Percentiles rank a stretch among this genome's conserved stretches.
Conservation (phyloP, 2,113 vertebrate species). For the Thymallus thymallus region DNA sequence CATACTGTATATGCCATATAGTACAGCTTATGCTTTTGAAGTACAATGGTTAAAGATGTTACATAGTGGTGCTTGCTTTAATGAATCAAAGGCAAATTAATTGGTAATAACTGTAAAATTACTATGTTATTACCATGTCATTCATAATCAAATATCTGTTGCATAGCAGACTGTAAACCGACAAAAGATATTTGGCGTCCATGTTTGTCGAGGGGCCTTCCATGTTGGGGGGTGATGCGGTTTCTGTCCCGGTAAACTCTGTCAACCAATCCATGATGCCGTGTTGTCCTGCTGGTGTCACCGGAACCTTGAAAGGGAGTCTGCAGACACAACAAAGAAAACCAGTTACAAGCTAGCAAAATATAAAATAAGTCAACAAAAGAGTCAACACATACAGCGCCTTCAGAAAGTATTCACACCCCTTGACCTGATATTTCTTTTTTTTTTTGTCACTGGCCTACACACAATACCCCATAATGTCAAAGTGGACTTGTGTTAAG, state of each 20-base stretch:
- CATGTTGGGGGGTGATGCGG: constrained; percentile 85
- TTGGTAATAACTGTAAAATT: too few relatives aligned
- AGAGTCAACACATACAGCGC: not conserved
- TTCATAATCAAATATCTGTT: too few relatives aligned
- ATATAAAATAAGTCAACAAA: too few relatives aligned
- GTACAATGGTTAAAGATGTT: too few relatives aligned
- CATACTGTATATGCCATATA: not conserved
- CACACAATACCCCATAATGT: too few relatives aligned
- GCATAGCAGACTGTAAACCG: not conserved
- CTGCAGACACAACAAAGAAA: constrained; percentile 31
- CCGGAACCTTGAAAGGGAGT: constrained; percentile 83
- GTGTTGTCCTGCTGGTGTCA: constrained; percentile 85
- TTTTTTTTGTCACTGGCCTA: too few relatives aligned
- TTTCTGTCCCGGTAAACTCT: constrained; percentile 88
- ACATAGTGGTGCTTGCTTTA: not conserved
- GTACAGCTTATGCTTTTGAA: constrained; percentile 3
- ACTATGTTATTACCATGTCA: too few relatives aligned
- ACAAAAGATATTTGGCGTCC: constrained; percentile 93
- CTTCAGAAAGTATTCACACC: too few relatives aligned
- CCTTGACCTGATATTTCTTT: too few relatives aligned
- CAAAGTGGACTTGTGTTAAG: too few relatives aligned
- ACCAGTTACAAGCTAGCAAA: too few relatives aligned
- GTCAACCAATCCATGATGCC: constrained; percentile 92
- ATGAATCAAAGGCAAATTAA: too few relatives aligned
- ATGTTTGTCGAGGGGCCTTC: constrained; percentile 88